A percentile compares a stretch with the other conserved stretches of the same genome.
phyloP scores from a whole-genome alignment of 2,797 vertebrate species.

The Pipistrellus pygmaeus region DNA sequence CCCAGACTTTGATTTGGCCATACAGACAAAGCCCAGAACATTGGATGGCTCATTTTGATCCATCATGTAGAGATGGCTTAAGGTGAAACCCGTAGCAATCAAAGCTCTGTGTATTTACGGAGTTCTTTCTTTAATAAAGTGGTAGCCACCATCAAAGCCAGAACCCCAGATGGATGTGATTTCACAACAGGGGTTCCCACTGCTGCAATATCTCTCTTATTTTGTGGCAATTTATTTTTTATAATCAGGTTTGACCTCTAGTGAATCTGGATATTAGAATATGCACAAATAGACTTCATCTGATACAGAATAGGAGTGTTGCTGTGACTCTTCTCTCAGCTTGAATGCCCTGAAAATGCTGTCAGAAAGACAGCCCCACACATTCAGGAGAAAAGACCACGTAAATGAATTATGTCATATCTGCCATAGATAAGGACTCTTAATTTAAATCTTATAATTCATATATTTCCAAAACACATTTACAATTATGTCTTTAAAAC shows the following conservation, averaged over 20 bases:
- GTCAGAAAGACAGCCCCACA: not conserved
- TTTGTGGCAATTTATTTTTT: conserved; percentile 61
- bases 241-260: conserved; percentile 46
- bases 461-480: not conserved
- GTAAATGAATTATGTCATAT: conserved; percentile 2
- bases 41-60: not conserved
- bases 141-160: conserved; percentile 1
- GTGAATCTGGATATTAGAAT: conserved; percentile 47
- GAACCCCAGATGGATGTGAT: conserved; percentile 30
- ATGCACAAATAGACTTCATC: conserved; percentile 48
- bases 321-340: conserved; percentile 69
- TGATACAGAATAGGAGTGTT: conserved; percentile 48
- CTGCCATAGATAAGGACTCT: not conserved
- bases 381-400: not conserved
- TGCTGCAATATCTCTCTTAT: conserved; percentile 61
- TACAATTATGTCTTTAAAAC: conserved; percentile 45
- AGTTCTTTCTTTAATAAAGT: conserved; percentile 50
- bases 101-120: not conserved
- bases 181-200: conserved; percentile 20
- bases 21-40: not conserved
- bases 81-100: not conserved
- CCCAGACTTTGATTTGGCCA: not conserved
- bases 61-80: not conserved
- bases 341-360: conserved; percentile 38
- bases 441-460: conserved; percentile 41